Conservation (phyloP, 2,888 invertebrate species). For the Pristionchus maxplancki region DNA sequence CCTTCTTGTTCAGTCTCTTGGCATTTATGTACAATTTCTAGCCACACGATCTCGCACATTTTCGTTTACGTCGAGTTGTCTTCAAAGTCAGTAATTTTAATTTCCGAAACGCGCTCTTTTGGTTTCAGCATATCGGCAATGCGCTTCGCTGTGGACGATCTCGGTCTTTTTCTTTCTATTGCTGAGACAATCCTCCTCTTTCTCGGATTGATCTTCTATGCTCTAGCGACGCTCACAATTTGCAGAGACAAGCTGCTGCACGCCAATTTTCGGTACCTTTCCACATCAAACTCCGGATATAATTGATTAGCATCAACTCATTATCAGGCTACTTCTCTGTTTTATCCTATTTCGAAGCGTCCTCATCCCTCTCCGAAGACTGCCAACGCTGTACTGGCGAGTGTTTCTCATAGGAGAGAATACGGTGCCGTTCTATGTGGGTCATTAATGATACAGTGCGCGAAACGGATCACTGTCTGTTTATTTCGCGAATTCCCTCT, state of each 20-base stretch:
- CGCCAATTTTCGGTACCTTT: background rate
- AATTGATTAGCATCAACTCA: too few species aligned
- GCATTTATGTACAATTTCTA: too few species aligned
- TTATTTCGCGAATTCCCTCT: background rate
- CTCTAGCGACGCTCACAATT: background rate
- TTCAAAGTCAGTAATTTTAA: too few species aligned
- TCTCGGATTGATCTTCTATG: background rate
- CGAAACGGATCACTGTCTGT: too few species aligned
- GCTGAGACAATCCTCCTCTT: background rate
- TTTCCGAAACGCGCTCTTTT: too few species aligned
- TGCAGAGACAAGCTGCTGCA: background rate
- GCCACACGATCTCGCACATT: too few species aligned
- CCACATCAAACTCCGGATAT: background rate
- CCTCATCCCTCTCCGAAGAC: background rate
- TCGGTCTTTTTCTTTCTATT: background rate
- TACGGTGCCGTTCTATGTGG: background rate
- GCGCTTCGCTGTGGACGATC: background rate
- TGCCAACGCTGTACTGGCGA: background rate
- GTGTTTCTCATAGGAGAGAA: background rate
- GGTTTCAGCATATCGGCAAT: too few species aligned
- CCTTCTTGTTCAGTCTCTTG: too few species aligned
- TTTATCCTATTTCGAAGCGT: background rate
- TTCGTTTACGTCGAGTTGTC: too few species aligned
- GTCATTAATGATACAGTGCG: background rate
- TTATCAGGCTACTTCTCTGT: background rate